Evolutionary conservation across 2,113 vertebrate species (phyloP).

Genomic region (Emydura subglobosa): DNA sequence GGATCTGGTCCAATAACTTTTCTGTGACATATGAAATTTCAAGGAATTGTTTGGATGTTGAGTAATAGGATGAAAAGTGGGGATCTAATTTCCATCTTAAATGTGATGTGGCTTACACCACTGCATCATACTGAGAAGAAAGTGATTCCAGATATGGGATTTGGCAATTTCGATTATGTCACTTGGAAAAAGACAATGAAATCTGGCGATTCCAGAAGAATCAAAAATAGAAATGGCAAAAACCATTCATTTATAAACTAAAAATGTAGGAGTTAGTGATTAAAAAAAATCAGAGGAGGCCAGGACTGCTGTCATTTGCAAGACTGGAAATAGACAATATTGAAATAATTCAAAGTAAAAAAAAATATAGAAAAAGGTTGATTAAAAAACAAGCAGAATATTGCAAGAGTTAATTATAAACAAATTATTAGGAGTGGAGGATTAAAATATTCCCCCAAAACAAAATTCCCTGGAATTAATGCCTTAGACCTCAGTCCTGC

Average conservation of each 20-base stretch:
- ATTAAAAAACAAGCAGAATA: not conserved
- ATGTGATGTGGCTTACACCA: not conserved
- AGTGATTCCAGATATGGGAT: not conserved
- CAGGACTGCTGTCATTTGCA: not conserved
- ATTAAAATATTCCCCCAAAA: not conserved
- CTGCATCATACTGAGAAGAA: not conserved
- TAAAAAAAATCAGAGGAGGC: not conserved
- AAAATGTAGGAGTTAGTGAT: not conserved
- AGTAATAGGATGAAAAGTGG: not conserved
- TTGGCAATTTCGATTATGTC: not conserved
- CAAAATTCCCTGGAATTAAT: not conserved
- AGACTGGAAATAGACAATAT: not conserved
- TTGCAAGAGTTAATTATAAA: not conserved
- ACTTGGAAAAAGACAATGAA: not conserved
- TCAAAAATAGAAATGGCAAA: not conserved
- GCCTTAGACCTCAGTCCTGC: not conserved
- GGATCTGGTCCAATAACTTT: not conserved
- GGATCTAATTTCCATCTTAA: constrained; percentile 6
- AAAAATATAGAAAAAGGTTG: not conserved
- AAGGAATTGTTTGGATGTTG: not conserved
- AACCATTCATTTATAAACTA: not conserved
- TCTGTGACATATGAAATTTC: not conserved
- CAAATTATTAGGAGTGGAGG: not conserved
- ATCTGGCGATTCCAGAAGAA: not conserved
- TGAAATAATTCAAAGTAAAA: not conserved